Evolutionary conservation across 2,888 invertebrate genomes (phyloP), one percentile per base, ranked within the genome.

Genomic region (Agonopterix alstromeriana): DNA sequence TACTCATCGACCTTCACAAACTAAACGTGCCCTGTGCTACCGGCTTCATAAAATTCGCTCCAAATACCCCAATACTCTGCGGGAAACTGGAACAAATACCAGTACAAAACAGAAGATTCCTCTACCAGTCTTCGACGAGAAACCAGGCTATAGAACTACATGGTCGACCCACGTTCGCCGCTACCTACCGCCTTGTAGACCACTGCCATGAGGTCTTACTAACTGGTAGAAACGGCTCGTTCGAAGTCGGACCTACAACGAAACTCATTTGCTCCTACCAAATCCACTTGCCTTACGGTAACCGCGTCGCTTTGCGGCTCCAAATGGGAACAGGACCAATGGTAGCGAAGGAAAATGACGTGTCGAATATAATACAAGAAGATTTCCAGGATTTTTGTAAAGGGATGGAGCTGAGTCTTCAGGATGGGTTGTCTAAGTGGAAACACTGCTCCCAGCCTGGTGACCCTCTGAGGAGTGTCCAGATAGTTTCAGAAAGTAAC

Each of bases 41-140:
- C 38, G 92, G 92, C 42, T 92, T 89, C 72, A 75, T 93, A 45
- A 90, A 91, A 55, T 92, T 92, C 68, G 77, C 87, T 41, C 84
- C 90, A 43, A 89, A 85, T 52, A 70, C 87, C 12, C 80, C 85
- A 8, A 78, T 77, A 1, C 73, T 93, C 10, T 94, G 94, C 73
- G 94, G 94, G 2, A 94, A 94, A 67, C 80, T 94, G 3, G 94
- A 94, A 67, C 93, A 94, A 71, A 87, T 93, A 38, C 84, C 91
- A 0, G 67, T 77, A 5, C 77, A 77, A 10, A 91, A 92, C 62
- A 89, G 93, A 53, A 90, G 87, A 55, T 77, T 75, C 54, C 78
- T 93, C 44, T 93, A 93, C 71, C 91, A 91, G 11, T 10, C 42
- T 42, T 11, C 42, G 8, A 88, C 90, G 35, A 89, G 88, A 54